phyloP scores from a whole-genome alignment of 2,113 vertebrate species.

The Rhinolophus ferrumequinum region DNA sequence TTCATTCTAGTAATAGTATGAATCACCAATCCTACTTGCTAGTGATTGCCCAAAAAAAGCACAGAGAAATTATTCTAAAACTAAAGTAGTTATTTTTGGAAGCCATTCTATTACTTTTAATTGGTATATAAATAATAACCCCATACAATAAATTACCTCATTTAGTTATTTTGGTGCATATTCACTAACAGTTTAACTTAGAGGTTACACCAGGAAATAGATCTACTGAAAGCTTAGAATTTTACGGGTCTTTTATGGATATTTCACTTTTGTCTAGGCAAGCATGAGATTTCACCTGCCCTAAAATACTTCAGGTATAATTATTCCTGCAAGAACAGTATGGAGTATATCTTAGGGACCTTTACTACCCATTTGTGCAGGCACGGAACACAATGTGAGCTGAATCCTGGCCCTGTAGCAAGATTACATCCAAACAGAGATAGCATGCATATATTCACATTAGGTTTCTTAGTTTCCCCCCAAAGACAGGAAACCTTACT shows the following conservation, averaged over 20 bases:
- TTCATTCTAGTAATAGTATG: background rate
- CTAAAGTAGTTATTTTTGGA: constrained; percentile 71
- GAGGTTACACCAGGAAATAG: constrained; percentile 31
- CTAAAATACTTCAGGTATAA: constrained; percentile 62
- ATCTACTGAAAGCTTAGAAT: constrained; percentile 46
- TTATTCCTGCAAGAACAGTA: constrained; percentile 56
- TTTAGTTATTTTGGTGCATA: constrained; percentile 73
- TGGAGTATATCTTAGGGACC: background rate
- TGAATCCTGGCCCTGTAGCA: constrained; percentile 11
- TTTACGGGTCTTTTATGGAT: constrained; percentile 28
- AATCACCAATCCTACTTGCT: constrained; percentile 48
- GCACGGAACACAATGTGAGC: background rate
- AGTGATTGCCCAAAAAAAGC: constrained; percentile 59
- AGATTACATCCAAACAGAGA: background rate
- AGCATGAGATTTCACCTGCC: constrained; percentile 43
- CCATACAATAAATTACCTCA: constrained; percentile 70
- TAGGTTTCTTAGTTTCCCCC: constrained; percentile 29
- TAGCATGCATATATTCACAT: background rate
- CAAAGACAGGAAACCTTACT: background rate
- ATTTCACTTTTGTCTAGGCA: constrained; percentile 43
- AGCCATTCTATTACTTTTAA: constrained; percentile 74
- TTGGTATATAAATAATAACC: constrained; percentile 72
- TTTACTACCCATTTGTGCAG: constrained; percentile 62
- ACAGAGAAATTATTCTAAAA: constrained; percentile 66
- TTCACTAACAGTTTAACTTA: constrained; percentile 56